phyloP scores from a whole-genome alignment of 2,888 invertebrate genomes.

The Blastobasis lacticolella region DNA sequence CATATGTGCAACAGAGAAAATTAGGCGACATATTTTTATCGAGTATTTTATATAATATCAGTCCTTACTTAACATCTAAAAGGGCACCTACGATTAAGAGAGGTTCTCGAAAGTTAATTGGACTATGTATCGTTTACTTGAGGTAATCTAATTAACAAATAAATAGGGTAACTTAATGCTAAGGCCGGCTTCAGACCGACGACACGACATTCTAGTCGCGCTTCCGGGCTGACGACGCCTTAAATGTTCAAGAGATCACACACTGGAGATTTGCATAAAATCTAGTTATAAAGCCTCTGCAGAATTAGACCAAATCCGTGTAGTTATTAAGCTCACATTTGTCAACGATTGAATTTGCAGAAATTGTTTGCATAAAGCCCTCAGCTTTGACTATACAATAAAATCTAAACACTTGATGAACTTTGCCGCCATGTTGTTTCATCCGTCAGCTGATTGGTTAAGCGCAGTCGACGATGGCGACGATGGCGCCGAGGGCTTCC shows the following conservation, averaged over 20 bases:
- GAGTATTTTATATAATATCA: slow-evolving; percentile 58
- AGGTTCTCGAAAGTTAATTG: slow-evolving; percentile 21
- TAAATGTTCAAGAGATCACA: slow-evolving; percentile 24
- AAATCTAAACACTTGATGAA: too few relatives aligned
- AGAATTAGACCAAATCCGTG: too few relatives aligned
- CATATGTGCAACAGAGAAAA: slow-evolving; percentile 26
- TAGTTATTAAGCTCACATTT: too few relatives aligned
- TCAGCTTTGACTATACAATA: too few relatives aligned
- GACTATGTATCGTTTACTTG: slow-evolving; percentile 21
- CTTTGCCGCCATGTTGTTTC: too few relatives aligned
- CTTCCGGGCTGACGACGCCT: neutral
- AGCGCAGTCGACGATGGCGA: too few relatives aligned
- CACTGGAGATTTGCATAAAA: slow-evolving; percentile 17
- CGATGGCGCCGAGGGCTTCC: too few relatives aligned
- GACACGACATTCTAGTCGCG: neutral
- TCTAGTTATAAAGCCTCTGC: too few relatives aligned
- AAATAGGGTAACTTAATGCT: slow-evolving; percentile 50
- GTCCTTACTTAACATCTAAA: slow-evolving; percentile 67
- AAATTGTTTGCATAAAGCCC: too few relatives aligned
- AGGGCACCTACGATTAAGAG: slow-evolving; percentile 25
- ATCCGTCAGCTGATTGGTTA: too few relatives aligned
- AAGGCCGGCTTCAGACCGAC: slow-evolving; percentile 24
- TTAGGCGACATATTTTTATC: slow-evolving; percentile 18
- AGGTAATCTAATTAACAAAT: slow-evolving; percentile 47
- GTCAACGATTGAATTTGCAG: too few relatives aligned